Percentiles rank a stretch among this genome's conserved stretches.
Conservation (phyloP, 1,140 invertebrate species). For the Hydropsyche tenuis region DNA sequence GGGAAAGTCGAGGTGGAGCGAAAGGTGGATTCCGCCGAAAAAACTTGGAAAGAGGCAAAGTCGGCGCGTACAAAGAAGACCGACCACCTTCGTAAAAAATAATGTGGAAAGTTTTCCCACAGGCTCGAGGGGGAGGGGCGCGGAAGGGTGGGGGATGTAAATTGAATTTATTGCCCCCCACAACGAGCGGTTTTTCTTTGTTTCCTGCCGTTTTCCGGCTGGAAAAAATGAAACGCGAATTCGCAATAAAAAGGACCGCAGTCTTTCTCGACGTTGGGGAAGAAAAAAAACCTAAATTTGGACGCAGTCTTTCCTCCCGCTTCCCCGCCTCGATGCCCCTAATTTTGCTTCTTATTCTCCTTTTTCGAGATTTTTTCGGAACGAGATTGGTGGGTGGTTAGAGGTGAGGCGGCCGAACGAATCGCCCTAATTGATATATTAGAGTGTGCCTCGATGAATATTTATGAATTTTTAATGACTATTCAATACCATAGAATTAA, state of each 20-base stretch:
- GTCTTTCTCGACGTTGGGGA: not conserved
- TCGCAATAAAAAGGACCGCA: constrained; percentile 22
- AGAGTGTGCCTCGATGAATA: no score
- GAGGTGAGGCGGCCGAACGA: no score
- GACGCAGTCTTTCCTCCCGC: not conserved
- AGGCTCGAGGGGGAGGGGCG: no score
- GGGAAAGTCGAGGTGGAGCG: not conserved
- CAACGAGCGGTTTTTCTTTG: constrained; percentile 28
- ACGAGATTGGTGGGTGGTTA: no score
- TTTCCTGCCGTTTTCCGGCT: constrained; percentile 19
- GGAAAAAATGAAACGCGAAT: constrained; percentile 26
- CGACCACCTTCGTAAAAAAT: constrained; percentile 24
- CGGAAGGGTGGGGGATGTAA: constrained; percentile 15
- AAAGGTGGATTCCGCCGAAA: not conserved
- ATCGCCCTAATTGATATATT: no score
- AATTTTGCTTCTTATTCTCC: no score
- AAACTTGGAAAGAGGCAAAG: not conserved
- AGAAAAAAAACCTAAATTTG: constrained; percentile 18
- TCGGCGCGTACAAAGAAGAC: not conserved
- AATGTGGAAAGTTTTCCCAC: constrained; percentile 16
- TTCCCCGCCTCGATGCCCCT: not conserved
- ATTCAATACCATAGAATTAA: no score
- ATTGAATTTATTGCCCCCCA: constrained; percentile 23
- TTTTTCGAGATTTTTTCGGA: no score
- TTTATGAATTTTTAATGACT: no score